Evolutionary conservation across 2,888 invertebrate genomes (phyloP).

Genomic region (Conops quadrifasciatus): DNA sequence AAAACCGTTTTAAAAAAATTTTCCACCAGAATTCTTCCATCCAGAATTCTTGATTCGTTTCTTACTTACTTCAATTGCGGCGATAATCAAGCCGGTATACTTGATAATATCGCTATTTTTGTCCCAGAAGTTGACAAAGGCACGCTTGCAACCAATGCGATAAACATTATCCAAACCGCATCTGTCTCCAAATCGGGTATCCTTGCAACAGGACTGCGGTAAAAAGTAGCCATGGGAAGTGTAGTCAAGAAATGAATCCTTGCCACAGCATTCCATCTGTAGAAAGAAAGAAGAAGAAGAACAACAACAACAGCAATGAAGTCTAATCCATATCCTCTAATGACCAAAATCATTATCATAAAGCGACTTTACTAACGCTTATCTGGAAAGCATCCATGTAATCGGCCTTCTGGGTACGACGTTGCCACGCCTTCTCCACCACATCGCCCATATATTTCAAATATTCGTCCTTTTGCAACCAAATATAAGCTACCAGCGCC

Average conservation of each 20-base stretch:
- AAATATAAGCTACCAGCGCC: slow-evolving; percentile 75
- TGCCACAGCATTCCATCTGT: slow-evolving; percentile 62
- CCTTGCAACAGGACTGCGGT: slow-evolving; percentile 59
- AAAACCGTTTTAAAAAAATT: background rate
- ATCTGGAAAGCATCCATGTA: slow-evolving; percentile 62
- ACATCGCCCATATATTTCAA: slow-evolving; percentile 68
- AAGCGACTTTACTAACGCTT: slow-evolving; percentile 49
- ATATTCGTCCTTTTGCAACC: slow-evolving; percentile 72
- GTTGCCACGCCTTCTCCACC: slow-evolving; percentile 66
- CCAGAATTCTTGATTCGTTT: background rate
- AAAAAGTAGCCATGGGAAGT: slow-evolving; percentile 55
- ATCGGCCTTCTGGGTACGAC: slow-evolving; percentile 56
- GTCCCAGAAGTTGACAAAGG: slow-evolving; percentile 66
- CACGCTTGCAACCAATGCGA: slow-evolving; percentile 55
- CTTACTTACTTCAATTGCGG: slow-evolving; percentile 73
- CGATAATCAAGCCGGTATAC: slow-evolving; percentile 74
- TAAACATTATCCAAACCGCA: slow-evolving; percentile 56
- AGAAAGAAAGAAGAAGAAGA: background rate
- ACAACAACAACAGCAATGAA: background rate
- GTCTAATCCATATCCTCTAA: background rate
- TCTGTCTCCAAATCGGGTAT: slow-evolving; percentile 46
- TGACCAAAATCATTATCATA: slow-evolving; percentile 13
- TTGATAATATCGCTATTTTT: slow-evolving; percentile 68
- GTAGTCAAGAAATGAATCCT: slow-evolving; percentile 55
- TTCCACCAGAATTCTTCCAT: no score